phyloP scores from a whole-genome alignment of 2,113 vertebrate species.

The zebrafish (Danio rerio) region GRCz12tu NC_133176.1:55883501-55884000 shows the following conservation, averaged over 20 bases:
- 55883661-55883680: background rate
- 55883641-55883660: background rate
- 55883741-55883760: background rate
- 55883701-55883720: background rate
- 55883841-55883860: background rate
- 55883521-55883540: too few relatives aligned
- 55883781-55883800: background rate
- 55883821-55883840: background rate
- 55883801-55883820: background rate
- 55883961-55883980: background rate
- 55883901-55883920: background rate
- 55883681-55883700: background rate
- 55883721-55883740: background rate
- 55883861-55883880: background rate
- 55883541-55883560: too few relatives aligned
- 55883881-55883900: background rate
- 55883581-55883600: too few relatives aligned
- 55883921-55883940: background rate
- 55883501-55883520: too few relatives aligned
- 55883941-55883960: background rate
- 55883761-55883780: background rate
- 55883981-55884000: background rate
- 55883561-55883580: too few relatives aligned
- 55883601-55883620: too few relatives aligned
- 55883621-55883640: too few relatives aligned